phyloP scores from a whole-genome alignment of 2,797 vertebrate genomes.

The Hydrophis major region DNA sequence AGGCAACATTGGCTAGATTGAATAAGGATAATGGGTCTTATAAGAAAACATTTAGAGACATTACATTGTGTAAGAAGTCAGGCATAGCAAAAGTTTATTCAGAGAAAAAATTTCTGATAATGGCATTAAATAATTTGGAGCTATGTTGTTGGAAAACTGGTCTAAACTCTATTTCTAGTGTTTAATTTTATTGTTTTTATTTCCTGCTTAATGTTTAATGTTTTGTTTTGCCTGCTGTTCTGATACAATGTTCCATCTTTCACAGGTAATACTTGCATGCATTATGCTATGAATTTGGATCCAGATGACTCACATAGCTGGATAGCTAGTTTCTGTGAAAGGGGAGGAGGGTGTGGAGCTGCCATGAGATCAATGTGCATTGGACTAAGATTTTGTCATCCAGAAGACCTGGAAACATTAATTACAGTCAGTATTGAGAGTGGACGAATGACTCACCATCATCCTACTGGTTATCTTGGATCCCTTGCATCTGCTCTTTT shows the following conservation, averaged over 20 bases:
- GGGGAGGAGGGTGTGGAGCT: constrained; percentile 75
- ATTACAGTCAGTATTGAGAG: constrained; percentile 78
- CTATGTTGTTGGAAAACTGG: neutral
- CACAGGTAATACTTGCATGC: constrained; percentile 51
- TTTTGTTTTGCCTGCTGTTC: neutral
- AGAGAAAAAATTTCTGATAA: neutral
- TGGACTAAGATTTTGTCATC: constrained; percentile 73
- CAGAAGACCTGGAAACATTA: constrained; percentile 64
- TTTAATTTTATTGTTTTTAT: neutral
- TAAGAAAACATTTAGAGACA: neutral
- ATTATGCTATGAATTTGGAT: constrained; percentile 10
- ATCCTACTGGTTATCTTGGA: constrained; percentile 81
- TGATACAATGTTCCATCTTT: neutral
- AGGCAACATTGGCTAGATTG: neutral
- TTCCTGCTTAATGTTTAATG: neutral
- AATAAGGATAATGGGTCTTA: neutral
- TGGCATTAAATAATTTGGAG: neutral
- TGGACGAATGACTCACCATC: constrained; percentile 82
- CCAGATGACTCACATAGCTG: constrained; percentile 43
- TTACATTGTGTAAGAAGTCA: neutral
- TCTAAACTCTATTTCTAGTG: neutral
- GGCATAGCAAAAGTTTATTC: neutral
- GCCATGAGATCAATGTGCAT: constrained; percentile 84
- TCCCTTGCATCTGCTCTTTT: constrained; percentile 77
- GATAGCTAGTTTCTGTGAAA: constrained; percentile 67